Conservation (phyloP, 2,113 vertebrate genomes). For the Syrrhaptes paradoxus region DNA sequence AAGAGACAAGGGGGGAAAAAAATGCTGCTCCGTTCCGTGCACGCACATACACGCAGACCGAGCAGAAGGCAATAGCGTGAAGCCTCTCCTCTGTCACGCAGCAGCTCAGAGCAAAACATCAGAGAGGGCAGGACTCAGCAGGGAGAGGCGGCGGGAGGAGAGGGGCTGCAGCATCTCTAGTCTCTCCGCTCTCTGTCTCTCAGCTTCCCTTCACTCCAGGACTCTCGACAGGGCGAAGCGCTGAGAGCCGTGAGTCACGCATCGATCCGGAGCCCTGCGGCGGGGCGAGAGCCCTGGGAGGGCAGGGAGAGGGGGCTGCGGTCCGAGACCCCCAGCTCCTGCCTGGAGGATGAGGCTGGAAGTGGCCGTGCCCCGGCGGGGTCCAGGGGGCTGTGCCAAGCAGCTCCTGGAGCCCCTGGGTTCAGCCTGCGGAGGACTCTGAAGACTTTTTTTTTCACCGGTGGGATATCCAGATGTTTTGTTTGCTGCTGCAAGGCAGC, state of each 20-base stretch:
- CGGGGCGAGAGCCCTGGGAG: neutral
- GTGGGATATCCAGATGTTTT: neutral
- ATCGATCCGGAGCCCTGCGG: neutral
- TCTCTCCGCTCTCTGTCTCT: neutral
- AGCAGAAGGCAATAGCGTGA: neutral
- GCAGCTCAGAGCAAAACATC: neutral
- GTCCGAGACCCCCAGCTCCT: accelerated
- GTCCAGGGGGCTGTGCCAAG: neutral
- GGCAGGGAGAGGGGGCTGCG: neutral
- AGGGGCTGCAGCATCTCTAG: neutral
- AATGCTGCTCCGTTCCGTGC: neutral
- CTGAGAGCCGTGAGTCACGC: neutral
- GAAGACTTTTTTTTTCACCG: accelerated
- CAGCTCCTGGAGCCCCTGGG: neutral
- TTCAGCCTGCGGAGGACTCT: neutral
- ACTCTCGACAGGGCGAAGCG: neutral
- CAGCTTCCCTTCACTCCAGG: neutral
- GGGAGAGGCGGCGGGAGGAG: neutral
- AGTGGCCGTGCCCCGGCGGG: neutral
- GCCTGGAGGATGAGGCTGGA: neutral
- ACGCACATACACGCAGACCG: accelerated
- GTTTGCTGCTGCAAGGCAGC: neutral
- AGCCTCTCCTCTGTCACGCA: neutral
- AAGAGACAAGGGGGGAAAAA: no score
- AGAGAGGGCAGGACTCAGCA: neutral